These are phyloP conservation scores for Spermophilus dauricus DNA, from an alignment of 2,113 vertebrate species.

Conservation along the genomic window DNA sequence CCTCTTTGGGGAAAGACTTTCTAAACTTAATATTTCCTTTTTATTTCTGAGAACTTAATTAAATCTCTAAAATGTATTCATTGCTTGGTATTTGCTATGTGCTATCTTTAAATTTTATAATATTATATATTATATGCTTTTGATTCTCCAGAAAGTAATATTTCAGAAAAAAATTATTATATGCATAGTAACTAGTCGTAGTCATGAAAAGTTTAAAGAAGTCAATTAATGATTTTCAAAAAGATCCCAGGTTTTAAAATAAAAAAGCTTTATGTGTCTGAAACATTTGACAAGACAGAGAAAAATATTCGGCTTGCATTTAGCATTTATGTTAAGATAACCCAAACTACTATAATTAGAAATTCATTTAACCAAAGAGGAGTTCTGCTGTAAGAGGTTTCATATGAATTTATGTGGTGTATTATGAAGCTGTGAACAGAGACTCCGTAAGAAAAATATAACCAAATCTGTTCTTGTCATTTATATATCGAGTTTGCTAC, in stretches of 20 bases:
- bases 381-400: background rate
- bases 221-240: conserved; percentile 23
- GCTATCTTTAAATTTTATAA: background rate
- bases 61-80: background rate
- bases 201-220: conserved; percentile 34
- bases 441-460: conserved; percentile 21
- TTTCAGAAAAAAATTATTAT: conserved; percentile 53
- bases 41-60: conserved; percentile 64
- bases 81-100: background rate
- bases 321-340: conserved; percentile 49
- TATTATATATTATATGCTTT: background rate
- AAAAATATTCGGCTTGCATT: background rate
- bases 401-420: conserved; percentile 38
- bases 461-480: background rate
- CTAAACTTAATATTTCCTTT: background rate
- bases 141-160: background rate
- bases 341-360: background rate
- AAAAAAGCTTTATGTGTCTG: background rate
- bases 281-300: conserved; percentile 32
- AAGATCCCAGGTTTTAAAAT: conserved; percentile 36
- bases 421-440: background rate
- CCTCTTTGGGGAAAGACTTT: conserved; percentile 29
- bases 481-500: background rate
- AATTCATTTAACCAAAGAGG: conserved; percentile 23
- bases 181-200: background rate